These are phyloP conservation scores for Sitobion miscanthi DNA, from an alignment of 1,140 invertebrate species.

Conservation along the genomic window DNA sequence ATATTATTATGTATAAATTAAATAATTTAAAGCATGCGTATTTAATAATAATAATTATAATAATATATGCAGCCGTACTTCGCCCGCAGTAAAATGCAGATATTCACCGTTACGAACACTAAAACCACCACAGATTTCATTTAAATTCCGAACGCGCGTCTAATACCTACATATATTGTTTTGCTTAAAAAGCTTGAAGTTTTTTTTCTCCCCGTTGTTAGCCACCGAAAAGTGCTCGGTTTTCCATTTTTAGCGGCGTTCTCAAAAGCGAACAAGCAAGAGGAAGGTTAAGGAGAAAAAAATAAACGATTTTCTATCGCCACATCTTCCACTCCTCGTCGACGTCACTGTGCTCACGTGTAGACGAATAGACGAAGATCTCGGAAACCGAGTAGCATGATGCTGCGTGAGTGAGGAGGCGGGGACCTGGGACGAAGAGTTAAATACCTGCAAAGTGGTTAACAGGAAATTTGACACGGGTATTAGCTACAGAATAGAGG, in stretches of 20 bases:
- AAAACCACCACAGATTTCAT: neutral
- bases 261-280: neutral
- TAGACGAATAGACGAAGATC: neutral
- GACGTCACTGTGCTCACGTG: neutral
- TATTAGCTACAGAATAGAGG: neutral
- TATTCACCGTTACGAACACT: neutral
- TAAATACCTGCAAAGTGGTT: slow-evolving; percentile 35
- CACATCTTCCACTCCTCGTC: neutral
- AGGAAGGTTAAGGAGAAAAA: neutral
- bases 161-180: neutral
- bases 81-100: neutral
- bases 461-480: slow-evolving; percentile 11
- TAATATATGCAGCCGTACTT: neutral
- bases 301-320: neutral
- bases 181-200: neutral
- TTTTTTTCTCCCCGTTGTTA: neutral
- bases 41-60: neutral
- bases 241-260: neutral
- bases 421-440: neutral
- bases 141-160: neutral
- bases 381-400: neutral
- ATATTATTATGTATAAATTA: neutral
- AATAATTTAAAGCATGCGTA: neutral
- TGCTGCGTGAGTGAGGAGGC: neutral
- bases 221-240: neutral